These are phyloP conservation scores for Drosophila teissieri DNA, from an alignment of 1,140 invertebrate genomes.

Conservation along the genomic window DNA sequence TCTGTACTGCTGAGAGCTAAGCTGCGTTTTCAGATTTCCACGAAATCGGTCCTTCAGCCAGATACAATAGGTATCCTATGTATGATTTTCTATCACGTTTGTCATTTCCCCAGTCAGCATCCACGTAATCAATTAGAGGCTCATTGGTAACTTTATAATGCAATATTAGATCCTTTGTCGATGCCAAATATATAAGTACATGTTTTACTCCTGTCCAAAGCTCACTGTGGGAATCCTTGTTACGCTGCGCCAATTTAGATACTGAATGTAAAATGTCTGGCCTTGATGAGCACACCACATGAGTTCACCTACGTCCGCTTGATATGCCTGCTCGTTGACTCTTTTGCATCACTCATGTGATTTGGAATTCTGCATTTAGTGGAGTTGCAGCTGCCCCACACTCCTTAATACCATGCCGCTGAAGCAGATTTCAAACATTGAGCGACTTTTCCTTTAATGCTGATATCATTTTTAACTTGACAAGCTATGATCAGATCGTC, in stretches of 20 bases:
- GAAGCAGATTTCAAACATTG: too few species aligned
- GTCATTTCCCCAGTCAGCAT: constrained; percentile 8
- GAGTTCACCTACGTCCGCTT: not conserved
- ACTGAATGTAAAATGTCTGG: constrained; percentile 9
- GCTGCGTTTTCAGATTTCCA: constrained; percentile 14
- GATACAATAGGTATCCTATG: not conserved
- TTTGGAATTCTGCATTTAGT: too few species aligned
- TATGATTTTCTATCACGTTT: not conserved
- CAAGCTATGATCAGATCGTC: too few species aligned
- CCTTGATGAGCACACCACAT: constrained; percentile 3
- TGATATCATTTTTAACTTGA: too few species aligned
- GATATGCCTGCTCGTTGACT: not conserved
- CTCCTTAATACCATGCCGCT: too few species aligned
- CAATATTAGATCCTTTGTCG: not conserved
- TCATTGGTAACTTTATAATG: too few species aligned
- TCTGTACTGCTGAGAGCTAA: too few species aligned
- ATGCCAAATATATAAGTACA: constrained; percentile 3
- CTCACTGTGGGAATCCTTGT: not conserved
- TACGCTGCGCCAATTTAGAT: constrained; percentile 2
- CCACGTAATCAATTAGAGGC: not conserved
- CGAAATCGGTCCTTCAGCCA: not conserved
- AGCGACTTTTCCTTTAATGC: too few species aligned
- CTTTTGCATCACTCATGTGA: constrained; percentile 5
- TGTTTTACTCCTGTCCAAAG: constrained; percentile 8
- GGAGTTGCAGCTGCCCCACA: too few species aligned